Percentiles rank a stretch among this genome's conserved stretches.
phyloP scores from a whole-genome alignment of 2,888 invertebrate genomes.

The Pandemis corylana region DNA sequence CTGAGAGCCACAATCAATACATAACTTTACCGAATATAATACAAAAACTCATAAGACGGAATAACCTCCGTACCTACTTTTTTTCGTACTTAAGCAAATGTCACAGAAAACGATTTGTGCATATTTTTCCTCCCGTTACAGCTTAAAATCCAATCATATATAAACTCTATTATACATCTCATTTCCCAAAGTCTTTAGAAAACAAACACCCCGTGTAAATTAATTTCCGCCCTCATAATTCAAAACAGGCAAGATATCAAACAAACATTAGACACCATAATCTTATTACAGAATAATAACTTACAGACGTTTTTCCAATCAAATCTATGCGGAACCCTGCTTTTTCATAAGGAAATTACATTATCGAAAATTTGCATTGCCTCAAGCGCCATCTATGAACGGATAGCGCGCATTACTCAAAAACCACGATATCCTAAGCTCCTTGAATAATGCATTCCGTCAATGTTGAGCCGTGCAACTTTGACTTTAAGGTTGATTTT shows the following conservation, averaged over 20 bases:
- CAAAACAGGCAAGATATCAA: constrained; percentile 65
- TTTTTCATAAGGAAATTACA: constrained; percentile 81
- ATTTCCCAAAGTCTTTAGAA: constrained; percentile 15
- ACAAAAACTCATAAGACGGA: no score
- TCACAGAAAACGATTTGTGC: no score
- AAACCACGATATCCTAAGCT: constrained; percentile 50
- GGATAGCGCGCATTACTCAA: constrained; percentile 58
- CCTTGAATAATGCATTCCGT: background rate
- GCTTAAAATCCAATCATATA: background rate
- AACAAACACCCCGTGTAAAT: constrained; percentile 42
- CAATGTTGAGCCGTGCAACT: constrained; percentile 35
- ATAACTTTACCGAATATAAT: no score
- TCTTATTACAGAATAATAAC: constrained; percentile 81
- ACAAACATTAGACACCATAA: constrained; percentile 80
- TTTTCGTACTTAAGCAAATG: no score
- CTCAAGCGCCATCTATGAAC: constrained; percentile 78
- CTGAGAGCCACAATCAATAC: no score
- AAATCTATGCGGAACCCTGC: constrained; percentile 71
- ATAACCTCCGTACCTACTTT: no score
- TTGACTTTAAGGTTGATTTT: constrained; percentile 51
- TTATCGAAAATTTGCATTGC: constrained; percentile 81
- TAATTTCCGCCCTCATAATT: constrained; percentile 57
- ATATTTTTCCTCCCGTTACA: background rate
- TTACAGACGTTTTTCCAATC: constrained; percentile 82
- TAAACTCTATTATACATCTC: background rate